phyloP scores from a whole-genome alignment of 2,888 invertebrate species.

The Papilio gigon region DNA sequence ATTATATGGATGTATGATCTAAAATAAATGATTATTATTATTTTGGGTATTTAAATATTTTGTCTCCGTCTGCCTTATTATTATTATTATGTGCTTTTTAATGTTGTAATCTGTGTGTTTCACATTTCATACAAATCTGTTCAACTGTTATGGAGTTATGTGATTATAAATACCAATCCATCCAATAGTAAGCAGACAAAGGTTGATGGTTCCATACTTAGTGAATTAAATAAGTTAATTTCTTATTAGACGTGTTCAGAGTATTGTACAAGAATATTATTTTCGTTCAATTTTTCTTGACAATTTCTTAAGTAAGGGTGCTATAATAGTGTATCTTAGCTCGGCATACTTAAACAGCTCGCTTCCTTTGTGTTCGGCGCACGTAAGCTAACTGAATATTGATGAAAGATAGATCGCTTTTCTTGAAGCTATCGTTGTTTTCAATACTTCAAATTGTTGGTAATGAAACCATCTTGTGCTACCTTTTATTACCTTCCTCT shows the following conservation, averaged over 20 bases:
- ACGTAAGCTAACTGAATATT: slow-evolving; percentile 20
- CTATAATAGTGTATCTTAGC: slow-evolving; percentile 6
- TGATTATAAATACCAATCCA: no score
- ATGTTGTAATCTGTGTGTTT: no score
- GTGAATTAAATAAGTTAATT: no score
- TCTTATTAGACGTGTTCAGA: not conserved
- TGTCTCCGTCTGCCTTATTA: no score
- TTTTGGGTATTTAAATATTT: no score
- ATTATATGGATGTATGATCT: no score
- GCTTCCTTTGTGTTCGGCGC: slow-evolving; percentile 10
- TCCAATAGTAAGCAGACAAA: no score
- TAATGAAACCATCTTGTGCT: slow-evolving; percentile 8
- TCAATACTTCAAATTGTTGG: slow-evolving; percentile 10
- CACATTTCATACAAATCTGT: no score
- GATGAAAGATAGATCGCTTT: slow-evolving; percentile 15
- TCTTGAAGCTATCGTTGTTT: slow-evolving; percentile 12
- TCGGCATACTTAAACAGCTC: not conserved
- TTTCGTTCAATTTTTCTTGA: slow-evolving; percentile 6
- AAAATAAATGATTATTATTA: no score
- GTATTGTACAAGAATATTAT: not conserved
- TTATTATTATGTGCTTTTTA: no score
- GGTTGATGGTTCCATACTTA: no score
- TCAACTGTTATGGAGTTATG: no score
- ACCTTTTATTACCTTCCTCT: not conserved
- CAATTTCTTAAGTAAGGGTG: slow-evolving; percentile 6